Evolutionary conservation across 2,888 invertebrate genomes (phyloP), one percentile per base, ranked within the genome.

Genomic region (Eupithecia vulgata): DNA sequence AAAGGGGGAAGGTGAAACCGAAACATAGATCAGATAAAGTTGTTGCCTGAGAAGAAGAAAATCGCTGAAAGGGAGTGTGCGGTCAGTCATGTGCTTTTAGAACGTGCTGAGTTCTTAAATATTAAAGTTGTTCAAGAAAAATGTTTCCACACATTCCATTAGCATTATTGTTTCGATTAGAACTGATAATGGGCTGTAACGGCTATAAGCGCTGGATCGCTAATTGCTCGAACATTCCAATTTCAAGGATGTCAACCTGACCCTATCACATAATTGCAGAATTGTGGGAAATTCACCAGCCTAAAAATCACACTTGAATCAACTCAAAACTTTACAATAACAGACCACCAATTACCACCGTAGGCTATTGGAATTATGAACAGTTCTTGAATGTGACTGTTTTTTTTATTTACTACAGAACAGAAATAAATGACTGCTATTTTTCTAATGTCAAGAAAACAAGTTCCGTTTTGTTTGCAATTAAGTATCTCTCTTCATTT

Each of bases 1-100:
- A 81, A 81, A 78, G 79, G 80, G 57, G 74, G 89, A 89, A 89
- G 88, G 83, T 82, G 86, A 89, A 89, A 88, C 81, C 75, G 84
- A 87, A 86, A 87, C 75, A 67, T 75, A 85, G 83, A 74, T 73
- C 80, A 85, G 84, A 62, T 71, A 82, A 83, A 79, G 83, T 84
- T 73, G 73, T 37, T 83, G 84, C 77, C 78, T 69, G 80, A 81
- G 78, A 73, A 76, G 80, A 80, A 73, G 80, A 83, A 84, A 83
- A 79, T 81, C 77, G 82, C 81, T 81, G 76, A 77, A 80, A 85
- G 75, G 81, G 78, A 83, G 70, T 68, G 78, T 76, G 75, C 65
- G 45, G 45, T 59, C 40, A 74, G 72, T 75, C 17, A 21, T 70
- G 71, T 74, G 76, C 48, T 74, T 76, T 68, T 48, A 77, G 72